Evolutionary conservation across 53 echinoderm and acorn worm genomes (phyloP), one percentile per base, ranked within the genome.

Genomic region (Temnopleurus reevesii): DNA sequence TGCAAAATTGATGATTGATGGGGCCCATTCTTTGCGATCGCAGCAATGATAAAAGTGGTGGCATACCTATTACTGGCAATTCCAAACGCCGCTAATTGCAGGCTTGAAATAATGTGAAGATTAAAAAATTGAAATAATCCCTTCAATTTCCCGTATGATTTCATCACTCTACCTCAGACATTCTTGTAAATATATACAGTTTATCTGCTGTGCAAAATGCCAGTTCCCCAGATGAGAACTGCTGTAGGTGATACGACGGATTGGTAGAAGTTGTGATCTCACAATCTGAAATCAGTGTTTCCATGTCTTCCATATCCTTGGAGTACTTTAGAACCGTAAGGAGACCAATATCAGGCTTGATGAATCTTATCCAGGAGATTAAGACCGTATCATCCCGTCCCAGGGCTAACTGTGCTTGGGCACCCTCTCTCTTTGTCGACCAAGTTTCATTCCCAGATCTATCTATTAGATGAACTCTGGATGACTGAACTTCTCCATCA

Each of bases 161-260:
- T 49, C 9, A 49, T 49, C 15, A 49, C 41, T 41, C 36, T 41
- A 41, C 71, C n/a, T 58, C 27, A 10, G 58, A 5, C 24, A 41
- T 43, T 71, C n/a, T 71, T 30, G 71, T 71, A 2, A 79, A 29
- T 47, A 79, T 79, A 49, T 79, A 79, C 51, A 79, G 36, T 29
- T 49, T 79, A 49, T 79, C 49, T 2, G 79, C 79, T 46, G 79
- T 79, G 23, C 79, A 79, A 17, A 79, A 79, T 13, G 49, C 49
- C 47, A 79, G 23, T 7, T 79, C 79, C 41, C 79, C 79, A 79
- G 79, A 47, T 4, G 29, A 46, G 79, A 47, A 79, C 15, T 79
- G 27, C 49, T 79, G 79, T 30, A 79, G 49, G 7, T 47, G 5
- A 15, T 79, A 79, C 8, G 49, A 46, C 12, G 79, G 79, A 5